Conservation (phyloP, 2,888 invertebrate genomes). For the Lepas anatifera region DNA sequence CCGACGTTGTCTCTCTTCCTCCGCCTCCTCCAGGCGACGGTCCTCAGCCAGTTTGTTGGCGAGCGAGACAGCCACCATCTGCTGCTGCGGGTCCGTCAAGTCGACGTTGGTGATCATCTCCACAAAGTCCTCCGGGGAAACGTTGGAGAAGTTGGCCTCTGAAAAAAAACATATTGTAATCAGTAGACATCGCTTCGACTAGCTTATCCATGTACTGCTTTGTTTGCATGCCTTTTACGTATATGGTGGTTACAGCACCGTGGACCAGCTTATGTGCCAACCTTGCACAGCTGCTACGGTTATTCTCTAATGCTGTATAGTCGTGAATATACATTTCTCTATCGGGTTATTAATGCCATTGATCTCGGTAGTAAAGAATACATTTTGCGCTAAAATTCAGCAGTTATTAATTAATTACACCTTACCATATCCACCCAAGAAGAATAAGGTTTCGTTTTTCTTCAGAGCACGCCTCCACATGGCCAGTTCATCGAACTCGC, state of each 20-base stretch:
- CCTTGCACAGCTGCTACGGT: too few relatives aligned
- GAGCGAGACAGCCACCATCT: constrained; percentile 11
- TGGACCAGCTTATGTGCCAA: too few relatives aligned
- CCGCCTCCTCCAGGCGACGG: constrained; percentile 11
- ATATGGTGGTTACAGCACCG: too few relatives aligned
- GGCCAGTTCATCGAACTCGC: constrained; percentile 27
- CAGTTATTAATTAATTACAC: neutral
- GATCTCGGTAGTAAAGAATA: too few relatives aligned
- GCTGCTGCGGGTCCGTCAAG: constrained; percentile 18
- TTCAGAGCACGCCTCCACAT: constrained; percentile 25
- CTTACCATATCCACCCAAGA: constrained; percentile 27
- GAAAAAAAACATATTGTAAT: neutral
- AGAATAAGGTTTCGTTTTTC: constrained; percentile 21
- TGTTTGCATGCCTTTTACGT: too few relatives aligned
- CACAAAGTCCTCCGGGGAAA: constrained; percentile 10
- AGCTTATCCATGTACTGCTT: too few relatives aligned
- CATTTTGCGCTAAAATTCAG: neutral
- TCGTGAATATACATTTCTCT: too few relatives aligned
- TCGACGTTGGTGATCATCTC: constrained; percentile 13
- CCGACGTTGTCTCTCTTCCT: neutral
- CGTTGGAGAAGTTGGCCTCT: constrained; percentile 13
- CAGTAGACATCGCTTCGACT: too few relatives aligned
- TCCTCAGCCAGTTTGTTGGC: neutral
- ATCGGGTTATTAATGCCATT: too few relatives aligned
- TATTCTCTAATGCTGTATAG: too few relatives aligned